phyloP scores from a whole-genome alignment of 2,113 vertebrate genomes.

The Syngnathus floridae region DNA sequence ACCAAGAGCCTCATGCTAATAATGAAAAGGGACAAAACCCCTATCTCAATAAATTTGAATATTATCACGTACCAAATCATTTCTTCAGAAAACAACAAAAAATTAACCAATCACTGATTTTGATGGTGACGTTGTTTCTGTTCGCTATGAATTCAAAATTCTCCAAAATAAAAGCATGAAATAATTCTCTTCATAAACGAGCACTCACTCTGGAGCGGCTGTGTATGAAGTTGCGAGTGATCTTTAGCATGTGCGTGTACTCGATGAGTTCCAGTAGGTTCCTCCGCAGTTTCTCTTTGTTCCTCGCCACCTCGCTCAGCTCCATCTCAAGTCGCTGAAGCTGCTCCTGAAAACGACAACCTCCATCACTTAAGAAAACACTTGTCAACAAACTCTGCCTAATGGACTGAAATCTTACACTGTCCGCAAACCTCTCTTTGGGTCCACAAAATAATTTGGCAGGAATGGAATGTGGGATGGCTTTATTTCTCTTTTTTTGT shows the following conservation, averaged over 20 bases:
- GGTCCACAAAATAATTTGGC: too few species aligned
- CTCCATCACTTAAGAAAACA: neutral
- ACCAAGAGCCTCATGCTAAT: slow-evolving; percentile 79
- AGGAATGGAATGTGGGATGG: too few species aligned
- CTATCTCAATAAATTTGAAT: too few species aligned
- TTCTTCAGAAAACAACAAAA: too few species aligned
- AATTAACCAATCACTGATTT: too few species aligned
- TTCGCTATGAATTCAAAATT: too few species aligned
- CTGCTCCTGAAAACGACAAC: slow-evolving; percentile 76
- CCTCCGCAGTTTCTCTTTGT: slow-evolving; percentile 88
- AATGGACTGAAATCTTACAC: neutral
- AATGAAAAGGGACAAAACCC: slow-evolving; percentile 30
- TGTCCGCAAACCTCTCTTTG: too few species aligned
- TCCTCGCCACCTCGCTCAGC: slow-evolving; percentile 86
- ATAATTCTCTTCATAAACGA: neutral
- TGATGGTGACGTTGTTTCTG: too few species aligned
- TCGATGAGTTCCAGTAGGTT: slow-evolving; percentile 91
- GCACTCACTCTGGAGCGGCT: slow-evolving; percentile 79
- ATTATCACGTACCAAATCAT: too few species aligned
- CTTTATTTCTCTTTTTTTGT: too few species aligned
- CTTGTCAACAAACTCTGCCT: neutral
- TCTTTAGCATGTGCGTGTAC: slow-evolving; percentile 86
- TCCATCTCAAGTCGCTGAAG: slow-evolving; percentile 92
- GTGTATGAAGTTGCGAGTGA: slow-evolving; percentile 80
- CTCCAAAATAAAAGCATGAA: too few species aligned